These are phyloP conservation scores for Phallusia fumigata DNA, from an alignment of 23 tunicate genomes.

Conservation along the genomic window DNA sequence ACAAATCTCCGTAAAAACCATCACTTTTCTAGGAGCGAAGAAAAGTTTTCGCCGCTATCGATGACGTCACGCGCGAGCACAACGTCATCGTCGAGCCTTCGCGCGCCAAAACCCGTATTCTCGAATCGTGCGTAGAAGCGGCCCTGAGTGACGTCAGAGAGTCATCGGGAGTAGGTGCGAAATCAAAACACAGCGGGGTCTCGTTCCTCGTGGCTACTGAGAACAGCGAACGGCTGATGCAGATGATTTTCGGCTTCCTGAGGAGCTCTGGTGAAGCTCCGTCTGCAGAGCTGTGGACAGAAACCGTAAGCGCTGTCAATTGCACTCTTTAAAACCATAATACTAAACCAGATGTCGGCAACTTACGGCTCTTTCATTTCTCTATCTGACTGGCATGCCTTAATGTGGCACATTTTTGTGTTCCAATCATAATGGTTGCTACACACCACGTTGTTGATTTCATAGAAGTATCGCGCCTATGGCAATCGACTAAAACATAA, in stretches of 20 bases:
- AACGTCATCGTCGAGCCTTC: constrained; percentile 36
- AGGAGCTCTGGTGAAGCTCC: constrained; percentile 15
- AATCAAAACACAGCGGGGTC: constrained; percentile 20
- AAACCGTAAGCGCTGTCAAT: constrained; percentile 41
- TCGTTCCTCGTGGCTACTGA: constrained; percentile 47
- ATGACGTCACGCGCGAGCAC: constrained; percentile 43
- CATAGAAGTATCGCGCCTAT: no score
- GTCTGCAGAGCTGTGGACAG: constrained; percentile 55
- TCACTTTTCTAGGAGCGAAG: constrained; percentile 52
- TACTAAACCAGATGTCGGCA: no score
- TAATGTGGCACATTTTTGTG: no score
- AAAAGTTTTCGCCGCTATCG: constrained; percentile 57
- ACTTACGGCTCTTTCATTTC: no score
- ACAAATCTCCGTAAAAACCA: no score
- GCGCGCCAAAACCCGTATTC: constrained; percentile 43
- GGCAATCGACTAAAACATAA: no score
- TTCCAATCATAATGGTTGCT: no score
- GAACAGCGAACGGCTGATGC: constrained; percentile 62
- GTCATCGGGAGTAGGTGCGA: constrained; percentile 12
- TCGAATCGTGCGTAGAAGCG: constrained; percentile 88
- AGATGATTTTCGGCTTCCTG: constrained; percentile 63
- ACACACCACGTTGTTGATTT: no score
- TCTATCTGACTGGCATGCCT: no score
- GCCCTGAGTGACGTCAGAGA: constrained; percentile 75
- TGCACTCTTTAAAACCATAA: no score